Evolutionary conservation across 2,888 invertebrate species (phyloP).

Genomic region (Auanema sp.): DNA sequence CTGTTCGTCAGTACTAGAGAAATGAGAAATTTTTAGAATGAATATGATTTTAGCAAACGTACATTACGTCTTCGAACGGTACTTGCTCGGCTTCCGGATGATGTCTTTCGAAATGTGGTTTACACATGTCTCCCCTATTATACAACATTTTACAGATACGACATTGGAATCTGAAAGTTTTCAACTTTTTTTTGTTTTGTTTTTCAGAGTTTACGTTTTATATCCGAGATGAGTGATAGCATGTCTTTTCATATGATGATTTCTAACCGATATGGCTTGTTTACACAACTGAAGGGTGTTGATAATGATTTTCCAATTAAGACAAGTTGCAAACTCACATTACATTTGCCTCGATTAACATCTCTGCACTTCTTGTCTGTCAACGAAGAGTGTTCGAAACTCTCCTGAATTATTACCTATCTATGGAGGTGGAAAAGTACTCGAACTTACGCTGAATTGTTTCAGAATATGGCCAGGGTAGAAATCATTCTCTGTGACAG

Average conservation of each 20-base stretch:
- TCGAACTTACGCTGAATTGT: too few relatives aligned
- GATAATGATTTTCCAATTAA: too few relatives aligned
- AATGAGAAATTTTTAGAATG: background rate
- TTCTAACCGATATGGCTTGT: constrained; percentile 16
- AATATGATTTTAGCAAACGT: background rate
- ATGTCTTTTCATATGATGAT: constrained; percentile 19
- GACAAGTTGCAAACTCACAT: background rate
- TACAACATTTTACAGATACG: constrained; percentile 14
- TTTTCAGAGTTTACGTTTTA: constrained; percentile 15
- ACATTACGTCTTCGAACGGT: constrained; percentile 18
- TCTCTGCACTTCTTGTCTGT: background rate
- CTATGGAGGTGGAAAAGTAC: too few relatives aligned
- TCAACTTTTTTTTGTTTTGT: background rate
- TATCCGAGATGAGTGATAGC: constrained; percentile 21
- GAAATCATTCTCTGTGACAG: too few relatives aligned
- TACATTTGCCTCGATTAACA: background rate
- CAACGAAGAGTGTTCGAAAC: too few relatives aligned
- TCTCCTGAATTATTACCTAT: too few relatives aligned
- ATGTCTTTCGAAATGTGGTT: constrained; percentile 18
- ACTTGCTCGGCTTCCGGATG: constrained; percentile 7
- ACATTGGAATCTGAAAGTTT: constrained; percentile 15
- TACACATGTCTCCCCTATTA: constrained; percentile 18
- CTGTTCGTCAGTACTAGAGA: constrained; percentile 15
- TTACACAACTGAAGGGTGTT: constrained; percentile 12
- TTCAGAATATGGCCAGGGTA: too few relatives aligned